These are phyloP conservation scores for Epizoanthus stellaris DNA, from an alignment of 92 coral and sea anemone genomes.

Conservation along the genomic window DNA sequence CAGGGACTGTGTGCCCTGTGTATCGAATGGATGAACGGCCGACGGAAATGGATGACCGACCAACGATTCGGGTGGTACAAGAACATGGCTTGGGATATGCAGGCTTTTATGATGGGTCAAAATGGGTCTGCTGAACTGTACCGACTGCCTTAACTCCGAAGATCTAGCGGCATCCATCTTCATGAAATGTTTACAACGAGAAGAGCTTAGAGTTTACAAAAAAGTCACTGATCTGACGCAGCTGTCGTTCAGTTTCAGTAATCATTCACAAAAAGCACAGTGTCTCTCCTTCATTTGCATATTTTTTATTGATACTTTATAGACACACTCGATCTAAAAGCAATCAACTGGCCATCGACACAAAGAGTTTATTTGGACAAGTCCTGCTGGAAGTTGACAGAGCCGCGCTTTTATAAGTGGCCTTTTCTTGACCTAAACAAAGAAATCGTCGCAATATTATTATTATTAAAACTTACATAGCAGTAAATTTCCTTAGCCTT, in stretches of 20 bases:
- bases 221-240: background rate
- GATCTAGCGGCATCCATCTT: background rate
- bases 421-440: background rate
- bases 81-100: slow-evolving; percentile 78
- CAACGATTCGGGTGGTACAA: slow-evolving; percentile 65
- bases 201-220: background rate
- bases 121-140: slow-evolving; percentile 2
- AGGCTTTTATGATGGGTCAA: slow-evolving; percentile 55
- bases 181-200: background rate
- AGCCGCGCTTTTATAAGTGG: background rate
- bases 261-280: background rate
- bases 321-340: background rate
- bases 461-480: background rate
- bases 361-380: background rate
- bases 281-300: background rate
- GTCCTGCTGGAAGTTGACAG: background rate
- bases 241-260: background rate
- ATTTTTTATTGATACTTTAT: background rate
- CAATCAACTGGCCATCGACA: background rate
- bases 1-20: slow-evolving; percentile 56
- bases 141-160: background rate
- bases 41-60: slow-evolving; percentile 73
- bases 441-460: background rate
- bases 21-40: slow-evolving; percentile 65
- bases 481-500: background rate